Percentiles rank a stretch among this genome's conserved stretches.
Evolutionary conservation across 1,140 invertebrate species (phyloP).

Genomic region (Panulirus ornatus): DNA sequence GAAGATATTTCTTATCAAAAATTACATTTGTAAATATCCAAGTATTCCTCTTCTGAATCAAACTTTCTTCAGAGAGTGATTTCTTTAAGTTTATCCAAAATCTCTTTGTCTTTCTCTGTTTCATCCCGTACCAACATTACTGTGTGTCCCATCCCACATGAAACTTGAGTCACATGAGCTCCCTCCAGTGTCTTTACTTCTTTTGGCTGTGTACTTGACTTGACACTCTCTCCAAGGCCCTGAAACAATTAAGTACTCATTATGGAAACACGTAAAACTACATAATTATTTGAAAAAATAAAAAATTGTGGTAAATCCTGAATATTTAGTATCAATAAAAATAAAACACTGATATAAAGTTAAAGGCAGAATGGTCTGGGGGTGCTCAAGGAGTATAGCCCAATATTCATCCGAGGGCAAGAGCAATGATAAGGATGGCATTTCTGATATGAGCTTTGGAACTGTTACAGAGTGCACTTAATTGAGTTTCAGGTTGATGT

Average conservation of each 20-base stretch:
- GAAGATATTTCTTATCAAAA: neutral
- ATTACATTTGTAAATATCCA: neutral
- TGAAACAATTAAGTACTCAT: neutral
- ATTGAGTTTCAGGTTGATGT: too few species aligned
- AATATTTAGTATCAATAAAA: neutral
- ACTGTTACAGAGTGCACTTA: too few species aligned
- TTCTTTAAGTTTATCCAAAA: conserved; percentile 54
- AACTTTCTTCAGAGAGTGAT: conserved; percentile 32
- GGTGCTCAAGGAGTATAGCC: too few species aligned
- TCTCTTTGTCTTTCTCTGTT: conserved; percentile 63
- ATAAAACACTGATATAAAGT: too few species aligned
- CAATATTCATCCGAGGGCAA: too few species aligned
- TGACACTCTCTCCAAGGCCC: conserved; percentile 55
- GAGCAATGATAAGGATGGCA: too few species aligned
- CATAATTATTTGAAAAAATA: too few species aligned
- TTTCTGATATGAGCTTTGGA: too few species aligned
- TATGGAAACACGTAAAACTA: too few species aligned
- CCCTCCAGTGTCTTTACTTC: conserved; percentile 61
- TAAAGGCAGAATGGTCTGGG: too few species aligned
- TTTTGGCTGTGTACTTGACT: conserved; percentile 57
- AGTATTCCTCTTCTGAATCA: neutral
- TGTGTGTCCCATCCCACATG: conserved; percentile 64
- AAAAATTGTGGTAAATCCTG: too few species aligned
- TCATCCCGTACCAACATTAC: conserved; percentile 52
- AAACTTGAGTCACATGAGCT: conserved; percentile 46